Evolutionary conservation across 2,888 invertebrate species (phyloP).

Genomic region (Trissolcus brochymenae): DNA sequence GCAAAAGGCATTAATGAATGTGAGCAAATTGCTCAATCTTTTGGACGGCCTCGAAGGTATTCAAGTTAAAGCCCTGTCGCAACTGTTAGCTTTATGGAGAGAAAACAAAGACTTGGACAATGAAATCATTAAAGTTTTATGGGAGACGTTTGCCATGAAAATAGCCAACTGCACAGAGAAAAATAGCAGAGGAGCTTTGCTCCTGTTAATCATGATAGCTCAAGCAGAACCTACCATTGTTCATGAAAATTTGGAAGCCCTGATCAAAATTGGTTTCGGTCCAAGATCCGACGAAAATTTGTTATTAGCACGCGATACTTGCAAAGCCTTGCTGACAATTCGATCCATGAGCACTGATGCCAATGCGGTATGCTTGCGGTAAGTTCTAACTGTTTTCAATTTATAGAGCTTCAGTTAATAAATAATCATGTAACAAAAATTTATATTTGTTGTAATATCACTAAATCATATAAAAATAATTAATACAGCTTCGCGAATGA

Average conservation of each 20-base stretch:
- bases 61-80: constrained; percentile 64
- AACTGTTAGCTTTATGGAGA: constrained; percentile 67
- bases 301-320: constrained; percentile 79
- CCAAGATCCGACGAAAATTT: constrained; percentile 77
- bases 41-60: constrained; percentile 67
- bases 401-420: not conserved
- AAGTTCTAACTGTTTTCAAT: constrained; percentile 12
- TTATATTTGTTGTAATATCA: constrained; percentile 11
- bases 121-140: constrained; percentile 80
- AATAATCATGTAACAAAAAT: not conserved
- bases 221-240: constrained; percentile 80
- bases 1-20: constrained; percentile 64
- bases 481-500: constrained; percentile 69
- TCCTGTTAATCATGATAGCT: constrained; percentile 87
- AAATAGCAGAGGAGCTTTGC: constrained; percentile 85
- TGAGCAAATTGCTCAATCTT: constrained; percentile 67
- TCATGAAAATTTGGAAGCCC: constrained; percentile 83
- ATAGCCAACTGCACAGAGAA: constrained; percentile 82
- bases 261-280: constrained; percentile 85
- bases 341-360: constrained; percentile 72
- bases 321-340: constrained; percentile 79
- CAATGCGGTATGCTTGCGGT: constrained; percentile 72
- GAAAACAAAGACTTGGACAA: constrained; percentile 63
- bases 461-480: constrained; percentile 7
- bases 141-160: constrained; percentile 89